Conservation (phyloP, 2,888 invertebrate genomes). For the Lasioglossum figueresi region DNA sequence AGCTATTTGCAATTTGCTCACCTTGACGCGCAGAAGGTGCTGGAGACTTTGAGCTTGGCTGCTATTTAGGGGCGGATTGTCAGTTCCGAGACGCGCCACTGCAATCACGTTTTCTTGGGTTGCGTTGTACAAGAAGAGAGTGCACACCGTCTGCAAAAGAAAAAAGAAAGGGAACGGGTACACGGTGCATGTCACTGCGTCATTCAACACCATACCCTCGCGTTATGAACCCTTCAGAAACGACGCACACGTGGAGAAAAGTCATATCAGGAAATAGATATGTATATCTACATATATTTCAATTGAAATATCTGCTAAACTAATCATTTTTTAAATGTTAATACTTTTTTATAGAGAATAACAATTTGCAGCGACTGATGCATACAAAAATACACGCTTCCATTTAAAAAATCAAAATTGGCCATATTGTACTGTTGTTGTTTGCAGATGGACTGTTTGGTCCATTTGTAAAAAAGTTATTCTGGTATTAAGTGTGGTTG, state of each 20-base stretch:
- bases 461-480: too few species aligned
- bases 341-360: too few species aligned
- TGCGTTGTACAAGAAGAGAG: conserved; percentile 92
- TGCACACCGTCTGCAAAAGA: conserved; percentile 91
- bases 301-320: too few species aligned
- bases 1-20: conserved; percentile 75
- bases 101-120: conserved; percentile 95
- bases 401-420: too few species aligned
- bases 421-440: too few species aligned
- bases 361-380: too few species aligned
- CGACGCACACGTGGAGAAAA: neutral
- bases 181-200: conserved; percentile 31
- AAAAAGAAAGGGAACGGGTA: conserved; percentile 52
- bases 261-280: neutral
- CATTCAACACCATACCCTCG: conserved; percentile 38
- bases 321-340: too few species aligned
- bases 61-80: conserved; percentile 84
- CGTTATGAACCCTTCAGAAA: conserved; percentile 59
- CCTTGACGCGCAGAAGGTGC: conserved; percentile 84
- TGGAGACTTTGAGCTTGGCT: conserved; percentile 86
- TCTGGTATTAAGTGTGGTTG: too few species aligned
- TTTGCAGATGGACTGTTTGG: too few species aligned
- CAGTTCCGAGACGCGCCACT: conserved; percentile 90
- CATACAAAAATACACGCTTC: too few species aligned
- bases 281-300: too few species aligned